Evolutionary conservation across 2,888 invertebrate genomes (phyloP), one percentile per base, ranked within the genome.

Genomic region (Pasiphila rectangulata): DNA sequence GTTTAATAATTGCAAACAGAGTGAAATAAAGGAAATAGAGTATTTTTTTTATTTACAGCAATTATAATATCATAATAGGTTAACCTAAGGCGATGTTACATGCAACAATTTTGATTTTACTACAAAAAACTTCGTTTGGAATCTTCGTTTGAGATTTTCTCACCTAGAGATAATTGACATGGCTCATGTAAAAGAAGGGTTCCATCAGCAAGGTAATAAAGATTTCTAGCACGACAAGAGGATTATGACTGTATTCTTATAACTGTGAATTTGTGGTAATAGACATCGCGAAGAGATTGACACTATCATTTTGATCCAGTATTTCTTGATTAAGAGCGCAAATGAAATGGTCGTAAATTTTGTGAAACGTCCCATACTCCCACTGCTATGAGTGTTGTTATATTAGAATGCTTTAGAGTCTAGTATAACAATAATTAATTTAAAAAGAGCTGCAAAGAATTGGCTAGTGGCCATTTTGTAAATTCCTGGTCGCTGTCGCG

Each of bases 381-480:
- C 75, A 79, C 80, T 57, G 64, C 53, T 67, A 72, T 64, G 72
- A 73, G 72, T 76, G 79, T 72, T 80, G 77, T 81, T 85, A 79
- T 86, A 83, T 79, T 77, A 80, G 75, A 77, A 83, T 78, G 72
- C 72, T 82, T 82, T 78, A 80, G 75, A 80, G 75, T 67, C 69
- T 73, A 74, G 80, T 83, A 82, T 81, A 86, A 86, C 79, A 83
- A 85, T 87, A 86, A 88, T 87, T 87, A 85, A 86, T 85, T 79
- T 82, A 75, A 79, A 79, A 84, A 83, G 78, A 81, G 75, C 64
- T 70, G 70, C n/a, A n/a, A n/a, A n/a, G n/a, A n/a, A n/a, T 58
- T 87, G 87, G 86, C 87, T 83, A 67, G 62, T 64, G 63, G 77
- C 86, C 85, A 86, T 71, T 61, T 62, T 68, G 68, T 56, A 80